phyloP scores from a whole-genome alignment of 2,888 invertebrate genomes.

The Tiphia femorata region DNA sequence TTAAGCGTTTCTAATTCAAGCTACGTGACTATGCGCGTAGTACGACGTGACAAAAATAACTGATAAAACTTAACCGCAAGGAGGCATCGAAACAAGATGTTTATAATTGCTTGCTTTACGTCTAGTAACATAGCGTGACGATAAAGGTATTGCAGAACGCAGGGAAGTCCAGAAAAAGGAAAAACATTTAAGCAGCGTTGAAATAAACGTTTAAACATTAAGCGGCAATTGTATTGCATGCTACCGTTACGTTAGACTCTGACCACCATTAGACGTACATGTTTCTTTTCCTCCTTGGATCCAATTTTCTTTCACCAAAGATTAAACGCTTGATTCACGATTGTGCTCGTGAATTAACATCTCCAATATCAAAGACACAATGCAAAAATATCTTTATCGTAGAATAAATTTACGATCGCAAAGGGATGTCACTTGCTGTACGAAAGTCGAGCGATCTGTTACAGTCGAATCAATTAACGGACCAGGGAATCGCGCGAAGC shows the following conservation, averaged over 20 bases:
- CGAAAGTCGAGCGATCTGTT: not conserved
- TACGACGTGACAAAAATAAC: not conserved
- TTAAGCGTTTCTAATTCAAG: not conserved
- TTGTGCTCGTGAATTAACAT: not conserved
- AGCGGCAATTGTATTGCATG: constrained; percentile 48
- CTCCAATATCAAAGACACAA: not conserved
- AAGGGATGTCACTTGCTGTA: not conserved
- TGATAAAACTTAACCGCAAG: too few relatives aligned
- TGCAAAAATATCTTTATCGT: not conserved
- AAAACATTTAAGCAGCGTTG: constrained; percentile 28
- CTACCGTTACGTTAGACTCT: constrained; percentile 58
- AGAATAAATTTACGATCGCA: not conserved
- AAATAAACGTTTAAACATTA: constrained; percentile 33
- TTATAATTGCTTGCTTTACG: constrained; percentile 6
- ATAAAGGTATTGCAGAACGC: constrained; percentile 5
- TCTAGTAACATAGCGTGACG: constrained; percentile 6
- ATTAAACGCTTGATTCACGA: not conserved
- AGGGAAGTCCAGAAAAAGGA: constrained; percentile 23
- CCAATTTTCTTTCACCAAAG: not conserved
- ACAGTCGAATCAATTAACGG: not conserved
- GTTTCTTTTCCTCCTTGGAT: constrained; percentile 9
- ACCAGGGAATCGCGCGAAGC: too few relatives aligned
- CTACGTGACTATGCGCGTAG: not conserved
- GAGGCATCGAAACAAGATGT: not conserved
- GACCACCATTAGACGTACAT: constrained; percentile 48